Percentiles rank a stretch among this genome's conserved stretches.
phyloP scores from a whole-genome alignment of 2,797 vertebrate genomes.

The Tauraco hartlaubi region DNA sequence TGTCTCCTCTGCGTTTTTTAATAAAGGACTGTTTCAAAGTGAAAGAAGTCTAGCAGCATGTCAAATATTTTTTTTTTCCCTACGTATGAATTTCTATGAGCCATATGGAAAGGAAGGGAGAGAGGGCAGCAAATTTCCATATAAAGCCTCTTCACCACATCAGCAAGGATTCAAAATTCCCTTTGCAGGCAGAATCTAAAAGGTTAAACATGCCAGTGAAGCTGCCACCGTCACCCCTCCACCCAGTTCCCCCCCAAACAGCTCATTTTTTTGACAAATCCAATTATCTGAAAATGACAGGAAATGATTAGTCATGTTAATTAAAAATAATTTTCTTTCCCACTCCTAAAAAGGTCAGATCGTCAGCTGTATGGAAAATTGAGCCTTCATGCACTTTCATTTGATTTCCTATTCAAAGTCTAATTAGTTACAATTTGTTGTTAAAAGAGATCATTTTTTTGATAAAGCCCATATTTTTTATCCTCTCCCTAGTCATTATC shows the following conservation, averaged over 20 bases:
- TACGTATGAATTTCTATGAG: background rate
- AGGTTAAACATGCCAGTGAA: background rate
- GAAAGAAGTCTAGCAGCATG: background rate
- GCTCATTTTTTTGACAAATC: conserved; percentile 52
- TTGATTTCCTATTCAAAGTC: conserved; percentile 78
- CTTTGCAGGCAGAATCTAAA: background rate
- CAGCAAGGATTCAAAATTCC: background rate
- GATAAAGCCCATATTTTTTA: conserved; percentile 57
- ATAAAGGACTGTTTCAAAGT: background rate
- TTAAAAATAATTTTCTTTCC: conserved; percentile 80
- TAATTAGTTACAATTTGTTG: conserved; percentile 80
- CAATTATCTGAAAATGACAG: conserved; percentile 72
- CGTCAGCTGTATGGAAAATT: conserved; percentile 76
- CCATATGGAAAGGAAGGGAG: background rate
- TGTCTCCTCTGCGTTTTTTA: conserved; percentile 10
- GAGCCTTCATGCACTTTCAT: conserved; percentile 74
- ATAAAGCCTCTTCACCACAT: background rate
- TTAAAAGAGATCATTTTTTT: conserved; percentile 71
- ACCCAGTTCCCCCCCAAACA: background rate
- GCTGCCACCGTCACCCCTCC: background rate
- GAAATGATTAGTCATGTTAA: conserved; percentile 80
- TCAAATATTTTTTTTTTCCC: background rate
- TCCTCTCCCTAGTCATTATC: conserved; percentile 44
- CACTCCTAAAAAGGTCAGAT: conserved; percentile 76
- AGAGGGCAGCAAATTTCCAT: background rate